A percentile compares a stretch with the other conserved stretches of the same genome.
Evolutionary conservation across 1,140 invertebrate genomes (phyloP).

Genomic region (Micrasema longulum): DNA sequence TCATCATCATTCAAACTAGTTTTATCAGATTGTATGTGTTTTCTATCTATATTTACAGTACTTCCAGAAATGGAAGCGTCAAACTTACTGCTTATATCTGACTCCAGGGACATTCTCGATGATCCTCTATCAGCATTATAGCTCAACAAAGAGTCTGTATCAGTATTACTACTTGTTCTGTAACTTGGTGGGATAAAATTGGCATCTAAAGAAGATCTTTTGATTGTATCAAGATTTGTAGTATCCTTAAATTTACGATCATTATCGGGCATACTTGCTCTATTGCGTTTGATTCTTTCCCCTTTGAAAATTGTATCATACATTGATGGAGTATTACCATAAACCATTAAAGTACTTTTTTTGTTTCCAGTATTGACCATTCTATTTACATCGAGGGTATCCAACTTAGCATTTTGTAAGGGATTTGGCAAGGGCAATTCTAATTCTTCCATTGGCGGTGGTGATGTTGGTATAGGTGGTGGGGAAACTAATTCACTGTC

Average conservation of each 20-base stretch:
- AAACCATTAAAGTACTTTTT: conserved; percentile 67
- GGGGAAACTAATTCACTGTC: conserved; percentile 85
- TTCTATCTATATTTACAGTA: conserved; percentile 34
- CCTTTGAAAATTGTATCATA: conserved; percentile 67
- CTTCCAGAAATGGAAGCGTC: conserved; percentile 57
- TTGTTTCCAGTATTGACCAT: conserved; percentile 52
- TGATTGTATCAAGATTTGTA: conserved; percentile 57
- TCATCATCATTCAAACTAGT: conserved; percentile 62
- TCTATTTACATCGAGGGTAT: conserved; percentile 40
- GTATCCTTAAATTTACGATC: conserved; percentile 45
- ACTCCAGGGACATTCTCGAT: conserved; percentile 65
- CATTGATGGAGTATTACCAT: conserved; percentile 66
- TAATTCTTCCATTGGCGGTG: conserved; percentile 78
- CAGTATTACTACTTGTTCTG: conserved; percentile 60
- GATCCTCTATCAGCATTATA: conserved; percentile 65
- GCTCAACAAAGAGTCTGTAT: conserved; percentile 65
- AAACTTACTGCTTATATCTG: conserved; percentile 67
- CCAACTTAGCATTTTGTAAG: conserved; percentile 53
- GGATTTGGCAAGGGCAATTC: conserved; percentile 24
- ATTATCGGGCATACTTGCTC: conserved; percentile 62
- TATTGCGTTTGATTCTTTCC: conserved; percentile 64
- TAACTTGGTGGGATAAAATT: conserved; percentile 60
- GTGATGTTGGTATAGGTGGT: conserved; percentile 82
- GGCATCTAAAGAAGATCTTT: conserved; percentile 57
- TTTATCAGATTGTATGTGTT: conserved; percentile 61